Evolutionary conservation across 2,888 invertebrate species (phyloP).

Genomic region (Drosophila hawaiiensis): DNA sequence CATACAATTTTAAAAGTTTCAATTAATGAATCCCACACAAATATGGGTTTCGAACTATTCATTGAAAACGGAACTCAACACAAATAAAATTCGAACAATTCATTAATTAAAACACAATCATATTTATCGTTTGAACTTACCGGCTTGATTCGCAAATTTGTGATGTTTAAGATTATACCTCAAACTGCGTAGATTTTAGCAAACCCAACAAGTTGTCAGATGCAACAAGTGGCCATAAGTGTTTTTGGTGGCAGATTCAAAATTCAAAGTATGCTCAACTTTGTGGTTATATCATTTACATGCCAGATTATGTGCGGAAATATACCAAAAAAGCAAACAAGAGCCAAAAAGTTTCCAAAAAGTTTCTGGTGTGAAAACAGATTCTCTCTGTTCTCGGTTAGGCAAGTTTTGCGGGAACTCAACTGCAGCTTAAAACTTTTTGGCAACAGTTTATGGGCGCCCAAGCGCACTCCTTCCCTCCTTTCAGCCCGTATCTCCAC

Average conservation of each 20-base stretch:
- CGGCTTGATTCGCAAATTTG: not conserved
- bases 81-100: not conserved
- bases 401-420: slow-evolving; percentile 56
- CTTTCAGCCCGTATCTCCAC: not conserved
- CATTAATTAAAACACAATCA: not conserved
- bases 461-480: not conserved
- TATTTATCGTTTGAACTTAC: not conserved
- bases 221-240: slow-evolving; percentile 45
- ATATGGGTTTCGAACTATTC: not conserved
- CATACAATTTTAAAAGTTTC: not conserved
- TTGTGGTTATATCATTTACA: slow-evolving; percentile 71
- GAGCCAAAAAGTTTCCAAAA: slow-evolving; percentile 54
- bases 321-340: slow-evolving; percentile 58
- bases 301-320: slow-evolving; percentile 65
- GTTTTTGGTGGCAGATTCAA: slow-evolving; percentile 21
- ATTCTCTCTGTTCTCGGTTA: slow-evolving; percentile 23
- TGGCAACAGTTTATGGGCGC: slow-evolving; percentile 68
- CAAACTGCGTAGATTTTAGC: slow-evolving; percentile 2
- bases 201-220: slow-evolving; percentile 43
- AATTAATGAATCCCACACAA: not conserved
- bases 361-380: slow-evolving; percentile 69
- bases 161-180: not conserved
- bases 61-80: not conserved
- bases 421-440: slow-evolving; percentile 78
- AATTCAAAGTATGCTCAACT: slow-evolving; percentile 66